Evolutionary conservation across 1,140 invertebrate genomes (phyloP).

Genomic region (Mercenaria mercenaria): DNA sequence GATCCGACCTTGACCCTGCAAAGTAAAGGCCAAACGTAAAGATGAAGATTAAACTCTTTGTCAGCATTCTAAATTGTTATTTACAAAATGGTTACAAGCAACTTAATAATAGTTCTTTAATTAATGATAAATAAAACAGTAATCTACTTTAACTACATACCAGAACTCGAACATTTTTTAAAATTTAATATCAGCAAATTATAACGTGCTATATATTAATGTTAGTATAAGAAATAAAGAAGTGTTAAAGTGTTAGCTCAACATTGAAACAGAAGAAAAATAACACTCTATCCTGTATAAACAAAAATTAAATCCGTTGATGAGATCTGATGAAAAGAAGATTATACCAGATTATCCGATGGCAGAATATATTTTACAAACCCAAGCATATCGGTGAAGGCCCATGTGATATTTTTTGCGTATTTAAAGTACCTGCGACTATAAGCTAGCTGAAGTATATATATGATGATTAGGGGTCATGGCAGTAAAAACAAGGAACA

Average conservation of each 20-base stretch:
- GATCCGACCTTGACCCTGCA: conserved; percentile 93
- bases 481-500: neutral
- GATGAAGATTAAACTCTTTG: too few species aligned
- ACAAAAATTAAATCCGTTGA: conserved; percentile 6
- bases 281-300: conserved; percentile 14
- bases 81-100: too few species aligned
- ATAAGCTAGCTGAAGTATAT: conserved; percentile 24
- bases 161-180: too few species aligned
- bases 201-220: too few species aligned
- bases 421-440: conserved; percentile 39
- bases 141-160: too few species aligned
- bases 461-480: neutral
- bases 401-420: conserved; percentile 22
- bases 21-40: conserved; percentile 47
- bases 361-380: conserved; percentile 19
- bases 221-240: too few species aligned
- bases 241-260: neutral
- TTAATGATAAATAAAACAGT: too few species aligned
- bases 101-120: too few species aligned
- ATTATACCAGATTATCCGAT: conserved; percentile 1
- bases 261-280: neutral
- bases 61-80: too few species aligned
- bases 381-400: conserved; percentile 7
- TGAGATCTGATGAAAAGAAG: neutral
- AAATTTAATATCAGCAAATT: too few species aligned